These are phyloP conservation scores for Camelus dromedarius DNA, from an alignment of 2,113 vertebrate species.

Conservation along the genomic window DNA sequence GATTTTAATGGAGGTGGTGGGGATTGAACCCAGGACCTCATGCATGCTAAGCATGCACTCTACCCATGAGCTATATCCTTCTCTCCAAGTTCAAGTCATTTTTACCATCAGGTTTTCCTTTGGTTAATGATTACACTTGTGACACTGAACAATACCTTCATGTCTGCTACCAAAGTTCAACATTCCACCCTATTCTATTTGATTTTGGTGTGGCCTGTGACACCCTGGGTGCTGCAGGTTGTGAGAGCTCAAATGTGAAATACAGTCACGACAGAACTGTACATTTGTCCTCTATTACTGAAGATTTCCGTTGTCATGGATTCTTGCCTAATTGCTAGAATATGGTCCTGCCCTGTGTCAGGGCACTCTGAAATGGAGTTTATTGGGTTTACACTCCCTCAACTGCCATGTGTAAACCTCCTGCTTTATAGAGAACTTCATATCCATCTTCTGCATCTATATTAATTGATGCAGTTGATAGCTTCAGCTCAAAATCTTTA, in stretches of 20 bases:
- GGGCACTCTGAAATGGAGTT: neutral
- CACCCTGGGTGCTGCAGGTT: neutral
- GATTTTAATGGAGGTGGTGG: too few species aligned
- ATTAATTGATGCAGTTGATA: neutral
- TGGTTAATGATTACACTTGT: constrained; percentile 30
- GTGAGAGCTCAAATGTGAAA: neutral
- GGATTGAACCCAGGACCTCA: too few species aligned
- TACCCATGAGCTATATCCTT: too few species aligned
- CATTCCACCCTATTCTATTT: neutral
- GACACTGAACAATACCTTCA: neutral
- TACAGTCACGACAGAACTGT: neutral
- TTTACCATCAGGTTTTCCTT: neutral
- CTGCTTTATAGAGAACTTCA: neutral
- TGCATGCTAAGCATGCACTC: too few species aligned
- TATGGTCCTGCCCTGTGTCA: neutral
- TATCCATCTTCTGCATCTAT: neutral
- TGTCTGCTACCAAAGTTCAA: neutral
- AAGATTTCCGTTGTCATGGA: neutral
- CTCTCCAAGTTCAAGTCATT: neutral
- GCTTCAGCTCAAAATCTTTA: constrained; percentile 19
- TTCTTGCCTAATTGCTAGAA: neutral
- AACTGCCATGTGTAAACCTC: neutral
- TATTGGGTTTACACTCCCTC: neutral
- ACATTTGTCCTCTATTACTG: neutral
- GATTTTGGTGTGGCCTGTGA: neutral